Evolutionary conservation across 1,140 invertebrate species (phyloP), one percentile per base, ranked within the genome.

Genomic region (Drosophila ogumai): DNA sequence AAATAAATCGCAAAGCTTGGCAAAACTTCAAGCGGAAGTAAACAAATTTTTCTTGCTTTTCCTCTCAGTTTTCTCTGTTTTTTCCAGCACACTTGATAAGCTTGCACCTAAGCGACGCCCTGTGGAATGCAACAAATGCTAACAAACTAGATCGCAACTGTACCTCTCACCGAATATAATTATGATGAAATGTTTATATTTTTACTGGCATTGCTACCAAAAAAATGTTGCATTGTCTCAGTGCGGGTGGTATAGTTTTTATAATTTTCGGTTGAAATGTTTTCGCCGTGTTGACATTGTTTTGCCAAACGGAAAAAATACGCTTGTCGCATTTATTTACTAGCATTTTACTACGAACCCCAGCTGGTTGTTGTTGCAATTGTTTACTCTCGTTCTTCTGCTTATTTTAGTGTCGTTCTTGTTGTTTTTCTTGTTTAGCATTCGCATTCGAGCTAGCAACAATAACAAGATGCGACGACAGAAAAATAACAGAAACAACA

Each of bases 291-390:
- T 81, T 81, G 79, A 82, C 79, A 82, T 81, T 81, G 79, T 82
- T 81, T 81, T 81, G 74, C 81, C 60, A 67, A 73, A 73, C 69
- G 69, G 69, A 73, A 78, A 82, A 78, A 82, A 73, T 78, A 82
- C 74, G 79, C 67, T 77, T 82, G 69, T 80, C 77, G 78, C 77
- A 80, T 69, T 80, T 80, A 80, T 80, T 80, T 80, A 80, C 78
- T 80, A 80, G 58, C 59, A 55, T 55, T 55, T 38, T 55, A 55
- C 52, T 25, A 59, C 54, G 28, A 54, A 50, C 17, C 44, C 66
- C 68, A 72, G 52, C 52, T 72, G 66, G 61, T 67, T 73, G 63
- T 58, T 73, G 77, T 79, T 79, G 77, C 61, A 80, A 52, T 54
- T 80, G 41, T 75, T 75, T 65, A 75, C 71, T 73, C 67, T 59